Percentiles rank a stretch among this genome's conserved stretches.
phyloP scores from a whole-genome alignment of 2,113 vertebrate genomes.

The Bufo bufo region DNA sequence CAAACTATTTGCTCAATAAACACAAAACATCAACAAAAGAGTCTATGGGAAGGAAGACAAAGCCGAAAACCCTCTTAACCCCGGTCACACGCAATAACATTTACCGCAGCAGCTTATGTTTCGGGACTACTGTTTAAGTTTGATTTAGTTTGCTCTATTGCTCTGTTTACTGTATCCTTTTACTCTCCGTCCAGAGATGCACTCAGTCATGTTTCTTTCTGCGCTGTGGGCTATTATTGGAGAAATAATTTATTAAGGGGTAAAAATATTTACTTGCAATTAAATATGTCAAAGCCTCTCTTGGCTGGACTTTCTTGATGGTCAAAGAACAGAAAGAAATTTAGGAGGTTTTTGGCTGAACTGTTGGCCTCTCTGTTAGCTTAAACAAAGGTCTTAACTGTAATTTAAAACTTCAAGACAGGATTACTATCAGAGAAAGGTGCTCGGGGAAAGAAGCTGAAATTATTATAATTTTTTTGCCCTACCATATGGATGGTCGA shows the following conservation, averaged over 20 bases:
- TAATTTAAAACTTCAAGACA: slow-evolving; percentile 60
- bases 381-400: slow-evolving; percentile 56
- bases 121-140: slow-evolving; percentile 51
- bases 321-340: slow-evolving; percentile 56
- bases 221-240: slow-evolving; percentile 31
- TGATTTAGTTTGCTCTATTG: slow-evolving; percentile 30
- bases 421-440: slow-evolving; percentile 23
- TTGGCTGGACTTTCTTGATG: slow-evolving; percentile 40
- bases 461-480: slow-evolving; percentile 48
- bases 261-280: slow-evolving; percentile 55
- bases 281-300: slow-evolving; percentile 57
- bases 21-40: slow-evolving; percentile 27
- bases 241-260: slow-evolving; percentile 54
- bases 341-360: slow-evolving; percentile 57
- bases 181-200: slow-evolving; percentile 38
- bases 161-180: slow-evolving; percentile 47
- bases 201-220: slow-evolving; percentile 29
- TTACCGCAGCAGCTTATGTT: slow-evolving; percentile 35
- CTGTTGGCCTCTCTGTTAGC: slow-evolving; percentile 53
- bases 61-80: slow-evolving; percentile 24
- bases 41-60: slow-evolving; percentile 25
- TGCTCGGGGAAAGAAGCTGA: slow-evolving; percentile 49
- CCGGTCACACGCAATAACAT: slow-evolving; percentile 29
- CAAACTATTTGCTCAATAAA: neutral
- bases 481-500: slow-evolving; percentile 57